Percentiles rank a stretch among this genome's conserved stretches.
phyloP scores from a whole-genome alignment of 2,888 invertebrate species.

The Apocheima hispidaria region DNA sequence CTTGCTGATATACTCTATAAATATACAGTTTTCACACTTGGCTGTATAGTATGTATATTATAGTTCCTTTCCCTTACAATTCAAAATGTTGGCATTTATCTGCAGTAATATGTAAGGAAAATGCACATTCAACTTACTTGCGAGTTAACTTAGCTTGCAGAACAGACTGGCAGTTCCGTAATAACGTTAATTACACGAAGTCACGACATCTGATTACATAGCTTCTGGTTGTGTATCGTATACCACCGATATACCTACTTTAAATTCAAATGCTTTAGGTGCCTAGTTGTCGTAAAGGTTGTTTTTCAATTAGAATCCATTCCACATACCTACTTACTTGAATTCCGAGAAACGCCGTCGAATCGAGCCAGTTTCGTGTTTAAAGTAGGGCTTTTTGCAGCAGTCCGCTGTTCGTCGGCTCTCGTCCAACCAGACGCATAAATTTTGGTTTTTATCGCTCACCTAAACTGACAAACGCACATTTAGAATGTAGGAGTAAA shows the following conservation, averaged over 20 bases:
- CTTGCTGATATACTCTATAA: too few relatives aligned
- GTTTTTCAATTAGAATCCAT: slow-evolving; percentile 57
- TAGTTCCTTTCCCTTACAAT: too few relatives aligned
- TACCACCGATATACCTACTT: not conserved
- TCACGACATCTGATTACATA: not conserved
- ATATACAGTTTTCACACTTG: too few relatives aligned
- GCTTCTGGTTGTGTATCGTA: not conserved
- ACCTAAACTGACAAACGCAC: slow-evolving; percentile 18
- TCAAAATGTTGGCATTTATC: too few relatives aligned
- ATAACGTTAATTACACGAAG: too few relatives aligned
- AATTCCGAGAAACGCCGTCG: slow-evolving; percentile 56
- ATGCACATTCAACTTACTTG: too few relatives aligned
- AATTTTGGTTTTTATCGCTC: slow-evolving; percentile 50
- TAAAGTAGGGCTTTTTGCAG: slow-evolving; percentile 53
- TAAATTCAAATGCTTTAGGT: slow-evolving; percentile 1
- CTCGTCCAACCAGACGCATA: slow-evolving; percentile 48
- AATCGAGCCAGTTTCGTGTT: slow-evolving; percentile 53
- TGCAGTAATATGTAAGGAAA: too few relatives aligned
- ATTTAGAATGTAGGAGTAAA: not conserved
- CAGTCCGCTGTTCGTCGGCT: slow-evolving; percentile 29
- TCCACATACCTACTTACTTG: slow-evolving; percentile 43
- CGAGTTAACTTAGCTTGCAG: too few relatives aligned
- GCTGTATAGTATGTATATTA: too few relatives aligned
- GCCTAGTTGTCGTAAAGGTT: slow-evolving; percentile 32
- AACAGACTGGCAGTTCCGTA: too few relatives aligned